Base-by-base conservation (phyloP, 2,888 invertebrate genomes). In the Nasonia oneida region DNA sequence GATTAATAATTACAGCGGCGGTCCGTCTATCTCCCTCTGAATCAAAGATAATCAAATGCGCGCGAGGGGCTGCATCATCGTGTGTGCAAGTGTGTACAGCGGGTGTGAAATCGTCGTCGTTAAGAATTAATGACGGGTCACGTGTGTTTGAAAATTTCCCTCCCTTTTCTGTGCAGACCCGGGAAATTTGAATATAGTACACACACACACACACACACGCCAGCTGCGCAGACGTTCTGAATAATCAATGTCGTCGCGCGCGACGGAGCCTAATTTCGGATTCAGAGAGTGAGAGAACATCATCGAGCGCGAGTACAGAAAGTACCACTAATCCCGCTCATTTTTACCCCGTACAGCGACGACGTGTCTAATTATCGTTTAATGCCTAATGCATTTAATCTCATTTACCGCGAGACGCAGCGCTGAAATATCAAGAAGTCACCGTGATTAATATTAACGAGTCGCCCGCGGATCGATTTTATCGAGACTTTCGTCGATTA, bases 401-500 rank as follows among this genome's bases (percentile, higher is more conserved):
- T 67, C 67, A 5, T 67, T 67, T 33, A 67, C 12, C n/a, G 6
- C n/a, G n/a, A 47, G 47, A 8, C 57, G 57, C 4, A 1, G 23
- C 23, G 14, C 29, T 67, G 33, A 6, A 61, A 61, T 61, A 23
- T 61, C 53, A 53, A 53, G 18, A 18, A 23, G 23, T 18, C n/a
- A 14, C 12, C 29, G 8, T 64, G 2, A 64, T 29, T 15, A 64
- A 10, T 10, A 33, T 33, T 67, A 14, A 29, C 64, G 12, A 67
- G 14, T 57, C 12, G 70, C 14, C 29, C 29, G 29, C 29, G 8
- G 53, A 80, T 80, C 42, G 75, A 75, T 81, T 77, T 37, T 37
- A 76, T 57, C 29, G 47, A 33, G 71, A 74, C 37, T 37, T 50
- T 47, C 39, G n/a, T 47, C 71, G 42, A 83, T 77, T 33, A 50